Conservation (phyloP, 2,113 vertebrate species). For the Platichthys stellatus region DNA sequence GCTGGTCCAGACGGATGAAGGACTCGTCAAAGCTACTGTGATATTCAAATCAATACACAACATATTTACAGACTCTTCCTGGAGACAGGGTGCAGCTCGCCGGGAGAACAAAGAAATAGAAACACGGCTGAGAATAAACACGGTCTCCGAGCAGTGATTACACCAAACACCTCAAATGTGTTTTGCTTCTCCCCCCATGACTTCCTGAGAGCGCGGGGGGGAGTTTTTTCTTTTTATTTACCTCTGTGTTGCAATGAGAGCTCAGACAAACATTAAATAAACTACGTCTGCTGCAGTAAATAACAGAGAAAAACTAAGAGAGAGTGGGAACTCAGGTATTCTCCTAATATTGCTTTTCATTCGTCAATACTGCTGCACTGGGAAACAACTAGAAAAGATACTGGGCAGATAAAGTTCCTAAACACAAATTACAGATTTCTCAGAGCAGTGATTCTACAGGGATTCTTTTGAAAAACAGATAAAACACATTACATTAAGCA, state of each 20-base stretch:
- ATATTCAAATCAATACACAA: conserved; percentile 42
- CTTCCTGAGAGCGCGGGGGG: conserved; percentile 48
- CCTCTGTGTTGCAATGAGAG: conserved; percentile 21
- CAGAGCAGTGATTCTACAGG: too few species aligned
- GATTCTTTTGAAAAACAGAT: too few species aligned
- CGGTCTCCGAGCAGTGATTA: conserved; percentile 59
- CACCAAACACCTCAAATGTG: conserved; percentile 47
- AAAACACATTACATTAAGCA: too few species aligned
- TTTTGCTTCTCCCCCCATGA: conserved; percentile 31
- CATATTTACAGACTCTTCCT: conserved; percentile 32
- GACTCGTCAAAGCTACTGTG: conserved; percentile 29
- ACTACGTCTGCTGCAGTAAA: conserved; percentile 31
- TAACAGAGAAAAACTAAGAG: conserved; percentile 29
- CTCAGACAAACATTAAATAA: conserved; percentile 48
- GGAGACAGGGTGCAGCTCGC: conserved; percentile 10
- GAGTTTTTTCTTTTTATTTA: conserved; percentile 12
- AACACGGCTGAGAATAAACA: conserved; percentile 48
- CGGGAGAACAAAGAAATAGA: conserved; percentile 29
- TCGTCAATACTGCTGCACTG: conserved; percentile 13
- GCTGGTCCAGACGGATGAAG: conserved; percentile 51
- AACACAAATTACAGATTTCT: too few species aligned
- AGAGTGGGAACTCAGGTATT: conserved; percentile 17
- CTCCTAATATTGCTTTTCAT: conserved; percentile 32
- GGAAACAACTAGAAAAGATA: too few species aligned
- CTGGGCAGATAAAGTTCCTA: too few species aligned